These are phyloP conservation scores for Caenorhabditis latens DNA, from an alignment of 1,140 invertebrate species.

Conservation along the genomic window DNA sequence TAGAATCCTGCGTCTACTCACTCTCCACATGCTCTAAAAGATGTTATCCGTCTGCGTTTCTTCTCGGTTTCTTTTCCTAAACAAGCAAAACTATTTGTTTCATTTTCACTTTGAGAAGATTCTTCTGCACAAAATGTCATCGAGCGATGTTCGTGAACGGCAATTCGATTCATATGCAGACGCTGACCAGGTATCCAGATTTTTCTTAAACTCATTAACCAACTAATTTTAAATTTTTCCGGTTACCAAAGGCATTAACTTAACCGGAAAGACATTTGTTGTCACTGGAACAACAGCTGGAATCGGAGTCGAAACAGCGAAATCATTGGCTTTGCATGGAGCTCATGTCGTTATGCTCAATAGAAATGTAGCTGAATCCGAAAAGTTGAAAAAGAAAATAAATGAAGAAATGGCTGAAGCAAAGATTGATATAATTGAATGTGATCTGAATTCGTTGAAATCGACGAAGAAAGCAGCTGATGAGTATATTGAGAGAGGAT, in stretches of 20 bases:
- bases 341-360: constrained; percentile 89
- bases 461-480: constrained; percentile 41
- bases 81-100: neutral
- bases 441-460: constrained; percentile 45
- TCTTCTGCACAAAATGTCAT: neutral
- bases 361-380: constrained; percentile 83
- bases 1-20: neutral
- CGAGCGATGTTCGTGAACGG: neutral
- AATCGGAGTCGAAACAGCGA: constrained; percentile 92
- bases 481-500: constrained; percentile 43
- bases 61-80: neutral
- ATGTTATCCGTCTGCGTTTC: neutral
- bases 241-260: constrained; percentile 88
- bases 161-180: neutral
- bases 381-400: constrained; percentile 80
- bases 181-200: neutral
- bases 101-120: neutral
- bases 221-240: constrained; percentile 79
- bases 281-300: constrained; percentile 91
- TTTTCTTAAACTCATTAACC: too few relatives aligned
- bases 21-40: neutral
- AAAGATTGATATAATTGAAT: constrained; percentile 62
- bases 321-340: constrained; percentile 88
- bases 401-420: neutral
- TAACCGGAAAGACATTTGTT: constrained; percentile 86